Base-by-base conservation (phyloP, 2,797 vertebrate species). In the Rhyacichthys aspro region DNA sequence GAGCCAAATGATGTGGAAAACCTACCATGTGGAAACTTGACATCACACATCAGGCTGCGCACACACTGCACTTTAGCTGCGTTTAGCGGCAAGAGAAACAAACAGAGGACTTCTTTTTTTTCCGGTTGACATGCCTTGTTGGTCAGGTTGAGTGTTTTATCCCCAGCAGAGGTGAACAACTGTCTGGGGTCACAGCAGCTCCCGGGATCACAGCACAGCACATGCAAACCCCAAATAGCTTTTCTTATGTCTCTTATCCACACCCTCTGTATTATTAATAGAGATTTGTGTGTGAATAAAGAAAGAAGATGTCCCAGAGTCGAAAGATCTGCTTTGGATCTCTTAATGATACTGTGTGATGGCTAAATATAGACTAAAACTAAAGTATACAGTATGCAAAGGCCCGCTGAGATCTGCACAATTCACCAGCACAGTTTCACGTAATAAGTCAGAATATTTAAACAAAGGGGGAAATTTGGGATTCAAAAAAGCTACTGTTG, bases 61-160 rank as follows among this genome's bases (percentile, higher is more conserved):
- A 64, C 16, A 39, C n/a, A 65, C 39, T 32, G 9, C 39, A 44
- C 52, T 55, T 58, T 41, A 58, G 43, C 58, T 42, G 52, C 52
- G 41, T 84, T 83, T 75, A 74, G 62, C 4, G 23, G 41, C 39
- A 64, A 67, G 48, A 72, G 17, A 63, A 55, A 67, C 65, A 78
- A 70, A 63, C 54, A 44, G 18, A 1, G 9, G 7, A 17, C 34
- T 3, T 23, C 54, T 54, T 53, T 23, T 56, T 54, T 53, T 70
- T 62, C 50, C 43, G n/a, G 69, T 54, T 79, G 67, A 82, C 63
- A 57, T 67, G 55, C 16, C 67, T 64, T 58, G 59, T 72, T 74
- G 73, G 67, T 80, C 62, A 70, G 72, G 52, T 76, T 69, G 69
- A 84, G 69, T 72, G 79, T 70, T 82, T 77, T 78, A 79, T 83